Conservation (phyloP, 2,888 invertebrate genomes). For the Sminthurides aquaticus region DNA sequence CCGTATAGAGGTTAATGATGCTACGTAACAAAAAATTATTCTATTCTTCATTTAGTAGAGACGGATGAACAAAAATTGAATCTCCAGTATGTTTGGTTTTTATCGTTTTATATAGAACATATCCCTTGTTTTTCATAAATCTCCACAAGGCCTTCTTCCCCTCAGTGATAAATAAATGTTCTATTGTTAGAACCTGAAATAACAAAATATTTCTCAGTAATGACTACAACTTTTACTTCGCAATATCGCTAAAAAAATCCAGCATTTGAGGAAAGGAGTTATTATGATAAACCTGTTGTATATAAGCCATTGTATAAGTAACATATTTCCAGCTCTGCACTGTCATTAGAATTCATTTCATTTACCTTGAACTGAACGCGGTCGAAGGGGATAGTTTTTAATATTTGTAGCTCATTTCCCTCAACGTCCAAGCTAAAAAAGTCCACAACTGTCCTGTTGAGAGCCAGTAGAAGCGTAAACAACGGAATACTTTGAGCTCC, state of each 20-base stretch:
- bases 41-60: slow-evolving; percentile 11
- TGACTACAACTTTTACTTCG: no score
- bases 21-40: no score
- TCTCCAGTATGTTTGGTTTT: slow-evolving; percentile 15
- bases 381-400: slow-evolving; percentile 45
- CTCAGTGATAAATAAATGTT: slow-evolving; percentile 24
- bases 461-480: slow-evolving; percentile 44
- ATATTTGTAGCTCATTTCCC: slow-evolving; percentile 44
- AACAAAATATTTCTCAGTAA: not conserved
- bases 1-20: no score
- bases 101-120: slow-evolving; percentile 21
- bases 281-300: no score
- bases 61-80: slow-evolving; percentile 22
- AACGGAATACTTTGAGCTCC: slow-evolving; percentile 45
- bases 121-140: slow-evolving; percentile 24
- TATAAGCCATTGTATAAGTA: no score
- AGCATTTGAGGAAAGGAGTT: not conserved
- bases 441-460: slow-evolving; percentile 44
- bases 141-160: slow-evolving; percentile 19
- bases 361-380: slow-evolving; percentile 43
- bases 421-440: slow-evolving; percentile 46
- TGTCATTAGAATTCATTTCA: not conserved
- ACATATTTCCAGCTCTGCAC: no score
- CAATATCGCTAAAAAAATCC: no score
- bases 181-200: slow-evolving; percentile 19